phyloP scores from a whole-genome alignment of 2,113 vertebrate species.

The Hoplias malabaricus region DNA sequence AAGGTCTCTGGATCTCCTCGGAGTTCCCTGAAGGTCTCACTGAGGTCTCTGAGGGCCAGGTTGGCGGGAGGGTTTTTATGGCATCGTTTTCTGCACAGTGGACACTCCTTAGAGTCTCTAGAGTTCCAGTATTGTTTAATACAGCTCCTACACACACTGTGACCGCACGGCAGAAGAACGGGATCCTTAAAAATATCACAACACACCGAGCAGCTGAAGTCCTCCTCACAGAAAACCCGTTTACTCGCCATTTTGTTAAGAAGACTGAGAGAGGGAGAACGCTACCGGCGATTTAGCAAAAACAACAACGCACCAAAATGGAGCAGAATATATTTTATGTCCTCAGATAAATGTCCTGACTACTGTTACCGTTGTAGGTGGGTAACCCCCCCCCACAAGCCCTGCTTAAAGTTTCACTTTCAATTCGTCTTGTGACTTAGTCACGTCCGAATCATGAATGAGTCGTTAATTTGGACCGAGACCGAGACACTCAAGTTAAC shows the following conservation, averaged over 20 bases:
- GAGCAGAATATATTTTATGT: too few species aligned
- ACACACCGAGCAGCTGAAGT: constrained; percentile 27
- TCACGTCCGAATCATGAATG: too few species aligned
- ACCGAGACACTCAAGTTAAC: too few species aligned
- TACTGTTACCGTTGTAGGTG: too few species aligned
- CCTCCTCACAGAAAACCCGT: constrained; percentile 13
- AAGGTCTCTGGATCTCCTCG: neutral
- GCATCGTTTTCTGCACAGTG: neutral
- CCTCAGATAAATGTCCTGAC: too few species aligned
- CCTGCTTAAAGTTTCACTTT: too few species aligned
- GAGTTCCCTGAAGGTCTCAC: constrained; percentile 2
- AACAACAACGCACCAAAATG: too few species aligned
- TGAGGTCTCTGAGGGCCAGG: constrained; percentile 28
- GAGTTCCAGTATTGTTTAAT: constrained; percentile 10
- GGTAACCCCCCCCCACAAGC: too few species aligned
- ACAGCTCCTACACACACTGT: constrained; percentile 20
- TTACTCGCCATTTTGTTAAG: constrained; percentile 37
- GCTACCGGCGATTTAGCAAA: too few species aligned
- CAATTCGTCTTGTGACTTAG: too few species aligned
- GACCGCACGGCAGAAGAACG: constrained; percentile 24
- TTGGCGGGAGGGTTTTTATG: neutral
- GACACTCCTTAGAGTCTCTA: neutral
- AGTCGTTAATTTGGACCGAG: too few species aligned
- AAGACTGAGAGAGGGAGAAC: too few species aligned
- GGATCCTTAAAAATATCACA: neutral